phyloP scores from a whole-genome alignment of 2,888 invertebrate genomes.

The Drosophila tanythrix region DNA sequence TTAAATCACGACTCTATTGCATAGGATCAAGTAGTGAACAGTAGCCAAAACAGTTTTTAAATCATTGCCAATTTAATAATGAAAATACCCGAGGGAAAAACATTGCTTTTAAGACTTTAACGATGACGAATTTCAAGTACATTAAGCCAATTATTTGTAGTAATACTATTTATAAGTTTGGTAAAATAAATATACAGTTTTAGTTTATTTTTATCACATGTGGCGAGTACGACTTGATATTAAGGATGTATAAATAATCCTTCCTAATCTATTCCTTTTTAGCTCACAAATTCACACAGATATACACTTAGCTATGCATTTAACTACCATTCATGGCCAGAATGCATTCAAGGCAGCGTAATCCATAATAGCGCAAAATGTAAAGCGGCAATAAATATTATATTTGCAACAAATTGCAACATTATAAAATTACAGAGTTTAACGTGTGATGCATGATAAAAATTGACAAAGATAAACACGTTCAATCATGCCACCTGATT shows the following conservation, averaged over 20 bases:
- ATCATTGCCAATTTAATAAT: slow-evolving; percentile 13
- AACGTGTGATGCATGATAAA: slow-evolving; percentile 55
- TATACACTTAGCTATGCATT: background rate
- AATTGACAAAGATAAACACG: slow-evolving; percentile 66
- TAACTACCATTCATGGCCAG: background rate
- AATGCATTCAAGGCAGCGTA: slow-evolving; percentile 1
- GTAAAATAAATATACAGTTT: background rate
- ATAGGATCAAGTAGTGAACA: slow-evolving; percentile 27
- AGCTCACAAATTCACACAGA: background rate
- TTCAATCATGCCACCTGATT: slow-evolving; percentile 63
- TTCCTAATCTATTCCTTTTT: slow-evolving; percentile 5
- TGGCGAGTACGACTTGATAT: background rate
- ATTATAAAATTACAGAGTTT: slow-evolving; percentile 57
- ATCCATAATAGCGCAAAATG: slow-evolving; percentile 16
- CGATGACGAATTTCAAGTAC: background rate
- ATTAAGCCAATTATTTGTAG: background rate
- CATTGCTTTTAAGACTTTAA: background rate
- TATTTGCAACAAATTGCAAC: slow-evolving; percentile 49
- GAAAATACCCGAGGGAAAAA: slow-evolving; percentile 1
- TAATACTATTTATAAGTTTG: background rate
- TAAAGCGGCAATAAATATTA: slow-evolving; percentile 41
- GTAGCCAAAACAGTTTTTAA: slow-evolving; percentile 30
- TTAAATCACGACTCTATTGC: slow-evolving; percentile 51
- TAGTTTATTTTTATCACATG: background rate
- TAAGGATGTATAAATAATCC: background rate